Evolutionary conservation across 1,140 invertebrate species (phyloP), one percentile per base, ranked within the genome.

Genomic region (Bombus consobrinus): DNA sequence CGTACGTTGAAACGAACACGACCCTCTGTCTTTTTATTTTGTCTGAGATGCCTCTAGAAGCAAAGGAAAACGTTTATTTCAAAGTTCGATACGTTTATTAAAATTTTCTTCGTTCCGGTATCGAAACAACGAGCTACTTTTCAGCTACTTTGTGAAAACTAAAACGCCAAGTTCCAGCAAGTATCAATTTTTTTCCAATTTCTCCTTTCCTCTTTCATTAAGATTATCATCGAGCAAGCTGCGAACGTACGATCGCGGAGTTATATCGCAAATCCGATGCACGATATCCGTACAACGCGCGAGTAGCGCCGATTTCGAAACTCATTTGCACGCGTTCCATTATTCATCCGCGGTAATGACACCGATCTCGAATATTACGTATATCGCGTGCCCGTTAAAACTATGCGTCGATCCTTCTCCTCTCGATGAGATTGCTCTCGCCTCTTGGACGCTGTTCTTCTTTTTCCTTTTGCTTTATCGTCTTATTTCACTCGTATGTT

Each of bases 261-360:
- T 1, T n/a, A 13, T 37, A 59, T 81, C 47, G 71, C 71, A 25
- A 66, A 75, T 72, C 28, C n/a, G 64, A 53, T 39, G 43, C 81
- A 59, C 86, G 79, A 85, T 85, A 81, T 81, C 62, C 77, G 66
- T 28, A 68, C n/a, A 68, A 28, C 66, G 43, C 88, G 87, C 74
- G 86, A 86, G 74, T 80, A 62, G 74, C 73, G 68, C 32, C 75
- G 87, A 86, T 82, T 86, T 88, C 64, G 84, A 66, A 72, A 88
- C 75, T 77, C 72, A 72, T 85, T 76, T 80, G 72, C 57, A 74
- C 62, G 71, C 69, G 83, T 86, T 89, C 76, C 87, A 83, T 89
- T 86, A 89, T 89, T 89, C 87, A 89, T 89, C 72, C 62, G 6
- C 74, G 76, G 81, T 89, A 89, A 89, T 89, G 84, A 89, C 87